phyloP scores from a whole-genome alignment of 2,113 vertebrate genomes.

The Damaliscus lunatus region DNA sequence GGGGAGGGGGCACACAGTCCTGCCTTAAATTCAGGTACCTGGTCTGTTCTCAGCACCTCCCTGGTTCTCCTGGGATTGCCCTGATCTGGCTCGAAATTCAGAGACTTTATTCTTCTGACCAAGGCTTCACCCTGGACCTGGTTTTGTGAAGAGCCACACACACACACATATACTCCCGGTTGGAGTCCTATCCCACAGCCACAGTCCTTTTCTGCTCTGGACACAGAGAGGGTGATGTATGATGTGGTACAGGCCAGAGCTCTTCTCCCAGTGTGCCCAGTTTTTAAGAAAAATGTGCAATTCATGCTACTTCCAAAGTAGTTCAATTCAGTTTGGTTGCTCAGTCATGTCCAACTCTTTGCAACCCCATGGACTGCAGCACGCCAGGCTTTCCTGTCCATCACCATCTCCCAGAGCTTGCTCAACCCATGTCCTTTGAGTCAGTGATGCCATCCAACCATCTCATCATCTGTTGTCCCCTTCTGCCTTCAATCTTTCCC shows the following conservation, averaged over 20 bases:
- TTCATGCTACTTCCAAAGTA: neutral
- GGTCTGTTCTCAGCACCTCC: neutral
- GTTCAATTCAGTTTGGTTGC: neutral
- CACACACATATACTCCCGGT: fast-evolving
- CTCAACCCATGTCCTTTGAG: neutral
- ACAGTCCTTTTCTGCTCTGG: neutral
- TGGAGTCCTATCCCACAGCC: neutral
- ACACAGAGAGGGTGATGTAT: fast-evolving
- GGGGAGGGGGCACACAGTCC: neutral
- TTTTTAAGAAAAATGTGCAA: neutral
- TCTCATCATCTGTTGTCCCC: neutral
- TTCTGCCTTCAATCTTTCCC: neutral
- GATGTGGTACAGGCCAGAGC: neutral
- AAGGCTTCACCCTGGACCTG: neutral
- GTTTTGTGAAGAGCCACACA: neutral
- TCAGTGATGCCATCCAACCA: neutral
- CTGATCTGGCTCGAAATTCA: neutral
- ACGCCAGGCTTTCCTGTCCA: neutral
- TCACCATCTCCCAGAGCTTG: neutral
- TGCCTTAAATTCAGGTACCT: neutral
- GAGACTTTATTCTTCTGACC: neutral
- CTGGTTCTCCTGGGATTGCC: neutral
- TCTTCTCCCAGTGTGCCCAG: no score
- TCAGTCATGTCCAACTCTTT: neutral
- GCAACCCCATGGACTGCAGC: neutral